Base-by-base conservation (phyloP, 2,888 invertebrate species). In the Catocala sponsa region DNA sequence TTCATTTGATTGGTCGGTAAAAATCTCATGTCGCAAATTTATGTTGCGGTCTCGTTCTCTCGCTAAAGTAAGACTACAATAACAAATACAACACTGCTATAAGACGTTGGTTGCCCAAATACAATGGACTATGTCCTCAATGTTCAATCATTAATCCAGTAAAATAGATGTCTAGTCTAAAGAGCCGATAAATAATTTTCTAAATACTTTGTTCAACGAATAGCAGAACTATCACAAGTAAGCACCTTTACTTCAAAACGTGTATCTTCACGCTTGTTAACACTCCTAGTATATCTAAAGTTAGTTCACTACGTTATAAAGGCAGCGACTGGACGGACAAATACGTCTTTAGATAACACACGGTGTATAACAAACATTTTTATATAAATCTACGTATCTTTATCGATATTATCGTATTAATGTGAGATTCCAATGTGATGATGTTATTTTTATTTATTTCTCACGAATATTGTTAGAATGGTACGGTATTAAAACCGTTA, bases 271-370 rank as follows among this genome's bases (percentile, higher is more conserved):
- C 33, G 25, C 53, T 57, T 57, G 61, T 56, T 41, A 61, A 55
- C 49, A 54, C 55, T 53, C 35, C 10, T 38, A 38, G 42, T 47
- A 54, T 51, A 56, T 52, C 44, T n/a, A 12, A 47, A 12, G n/a
- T 58, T 48, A n/a, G 32, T 48, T n/a, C 38, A 61, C 52, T 61
- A 41, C 59, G 10, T 48, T 32, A 42, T n/a, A 59, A 78, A 81
- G 79, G 79, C 82, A 81, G 72, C 78, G 72, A 70, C 49, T 70
- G 84, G 85, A 85, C 82, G 83, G 85, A 83, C 66, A 64, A 1
- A 48, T 38, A 50, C 55, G 59, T 68, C 38, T 53, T 48, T 59
- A 48, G 10, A 48, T 47, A 58, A 47, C 41, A 41, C 13, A 15
- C 42, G 48, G 9, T 13, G 15, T 43, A 48, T 53, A 33, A 59